A percentile compares a stretch with the other conserved stretches of the same genome.
phyloP scores from a whole-genome alignment of 2,888 invertebrate species.

The Atethmia centrago region DNA sequence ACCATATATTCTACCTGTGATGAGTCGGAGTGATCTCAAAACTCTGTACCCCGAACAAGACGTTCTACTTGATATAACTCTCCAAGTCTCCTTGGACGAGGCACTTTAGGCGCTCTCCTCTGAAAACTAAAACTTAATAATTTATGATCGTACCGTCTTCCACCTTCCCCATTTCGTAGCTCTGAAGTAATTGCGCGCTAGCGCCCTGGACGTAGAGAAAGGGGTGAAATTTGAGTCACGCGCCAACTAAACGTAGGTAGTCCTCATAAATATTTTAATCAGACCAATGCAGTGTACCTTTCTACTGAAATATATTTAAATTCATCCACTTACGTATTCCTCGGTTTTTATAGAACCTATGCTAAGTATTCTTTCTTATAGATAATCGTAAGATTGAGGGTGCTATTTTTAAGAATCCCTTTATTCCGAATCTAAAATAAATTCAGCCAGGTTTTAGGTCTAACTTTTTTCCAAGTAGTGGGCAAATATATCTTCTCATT shows the following conservation, averaged over 20 bases:
- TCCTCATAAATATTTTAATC: slow-evolving; percentile 85
- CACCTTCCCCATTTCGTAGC: slow-evolving; percentile 55
- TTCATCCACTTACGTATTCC: slow-evolving; percentile 72
- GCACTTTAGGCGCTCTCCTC: slow-evolving; percentile 2
- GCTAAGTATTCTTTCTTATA: slow-evolving; percentile 42
- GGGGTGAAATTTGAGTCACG: slow-evolving; percentile 82
- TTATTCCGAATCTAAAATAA: not conserved
- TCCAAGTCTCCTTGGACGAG: not conserved
- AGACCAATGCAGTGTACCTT: slow-evolving; percentile 65
- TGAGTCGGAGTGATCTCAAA: not conserved
- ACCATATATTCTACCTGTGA: not conserved
- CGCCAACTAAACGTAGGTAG: slow-evolving; percentile 70
- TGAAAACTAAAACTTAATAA: slow-evolving; percentile 29
- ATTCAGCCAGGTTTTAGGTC: too few species aligned
- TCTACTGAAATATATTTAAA: slow-evolving; percentile 80
- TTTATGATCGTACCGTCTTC: slow-evolving; percentile 19
- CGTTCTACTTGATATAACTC: slow-evolving; percentile 19
- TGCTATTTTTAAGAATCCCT: slow-evolving; percentile 11
- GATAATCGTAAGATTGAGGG: slow-evolving; percentile 31
- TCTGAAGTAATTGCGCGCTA: slow-evolving; percentile 74
- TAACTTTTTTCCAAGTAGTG: not conserved
- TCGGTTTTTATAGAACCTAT: slow-evolving; percentile 67
- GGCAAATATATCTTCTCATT: not conserved
- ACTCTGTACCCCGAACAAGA: not conserved
- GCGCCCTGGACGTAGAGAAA: slow-evolving; percentile 72